Conservation (phyloP, 2,797 vertebrate genomes). For the Gephyroberyx darwinii region DNA sequence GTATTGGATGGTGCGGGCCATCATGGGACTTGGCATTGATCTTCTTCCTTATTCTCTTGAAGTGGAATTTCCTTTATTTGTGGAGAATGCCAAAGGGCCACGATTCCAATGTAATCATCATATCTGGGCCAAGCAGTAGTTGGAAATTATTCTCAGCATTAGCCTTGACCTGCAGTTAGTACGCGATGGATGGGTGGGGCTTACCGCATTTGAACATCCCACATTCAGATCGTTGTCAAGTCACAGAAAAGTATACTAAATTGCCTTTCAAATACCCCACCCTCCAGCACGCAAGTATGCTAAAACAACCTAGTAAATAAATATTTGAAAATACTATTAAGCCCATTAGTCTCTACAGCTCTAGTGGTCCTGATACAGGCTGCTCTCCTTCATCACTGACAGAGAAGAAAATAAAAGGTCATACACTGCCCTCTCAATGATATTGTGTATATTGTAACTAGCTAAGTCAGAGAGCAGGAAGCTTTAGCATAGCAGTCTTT, state of each 20-base stretch:
- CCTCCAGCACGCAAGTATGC: constrained; percentile 8
- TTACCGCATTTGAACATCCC: too few species aligned
- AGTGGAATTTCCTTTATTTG: constrained; percentile 53
- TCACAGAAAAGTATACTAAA: background rate
- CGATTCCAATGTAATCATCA: constrained; percentile 13
- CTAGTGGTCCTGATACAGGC: background rate
- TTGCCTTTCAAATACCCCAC: background rate
- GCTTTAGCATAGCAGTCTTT: background rate
- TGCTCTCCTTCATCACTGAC: background rate
- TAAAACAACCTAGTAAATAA: constrained; percentile 20
- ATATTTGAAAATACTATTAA: background rate
- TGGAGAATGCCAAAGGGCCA: constrained; percentile 18
- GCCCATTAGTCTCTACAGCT: background rate
- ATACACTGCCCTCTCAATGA: background rate
- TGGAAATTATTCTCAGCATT: constrained; percentile 3
- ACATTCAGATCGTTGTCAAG: background rate
- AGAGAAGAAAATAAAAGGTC: background rate
- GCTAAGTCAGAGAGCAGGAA: background rate
- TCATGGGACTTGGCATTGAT: constrained; percentile 52
- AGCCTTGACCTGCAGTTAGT: background rate
- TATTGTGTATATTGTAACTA: background rate
- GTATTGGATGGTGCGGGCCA: constrained; percentile 37
- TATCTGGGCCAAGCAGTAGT: constrained; percentile 24
- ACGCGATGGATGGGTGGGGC: background rate
- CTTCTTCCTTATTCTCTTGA: constrained; percentile 48